Conservation (phyloP, 2,797 vertebrate genomes). For the Lepus townsendii region DNA sequence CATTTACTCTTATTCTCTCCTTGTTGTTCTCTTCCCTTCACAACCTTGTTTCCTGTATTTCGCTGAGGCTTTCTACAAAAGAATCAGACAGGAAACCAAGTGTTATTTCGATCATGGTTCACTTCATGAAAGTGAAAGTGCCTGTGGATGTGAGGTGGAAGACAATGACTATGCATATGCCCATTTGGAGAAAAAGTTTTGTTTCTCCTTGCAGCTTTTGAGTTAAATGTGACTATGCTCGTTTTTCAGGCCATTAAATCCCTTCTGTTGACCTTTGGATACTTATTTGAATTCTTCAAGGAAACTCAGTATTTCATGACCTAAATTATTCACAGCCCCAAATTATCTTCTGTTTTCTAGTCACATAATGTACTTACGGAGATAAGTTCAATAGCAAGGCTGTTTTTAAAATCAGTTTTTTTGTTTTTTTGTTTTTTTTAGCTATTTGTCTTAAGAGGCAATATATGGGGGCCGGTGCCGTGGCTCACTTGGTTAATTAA, state of each 20-base stretch:
- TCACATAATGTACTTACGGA: neutral
- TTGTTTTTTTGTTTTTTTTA: neutral
- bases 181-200: neutral
- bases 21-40: neutral
- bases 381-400: neutral
- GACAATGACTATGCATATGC: neutral
- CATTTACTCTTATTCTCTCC: neutral
- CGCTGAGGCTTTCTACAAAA: neutral
- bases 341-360: neutral
- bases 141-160: neutral
- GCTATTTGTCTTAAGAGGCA: neutral
- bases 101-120: conserved; percentile 45
- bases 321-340: neutral
- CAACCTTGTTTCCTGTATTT: neutral
- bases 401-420: neutral
- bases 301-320: neutral
- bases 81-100: conserved; percentile 50
- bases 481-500: too few relatives aligned
- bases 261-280: conserved; percentile 24
- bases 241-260: neutral
- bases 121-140: conserved; percentile 19
- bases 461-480: too few relatives aligned
- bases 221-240: neutral
- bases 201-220: neutral
- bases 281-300: neutral